Evolutionary conservation across 2,797 vertebrate species (phyloP), one percentile per base, ranked within the genome.

Genomic region (Neomorphus geoffroyi): DNA sequence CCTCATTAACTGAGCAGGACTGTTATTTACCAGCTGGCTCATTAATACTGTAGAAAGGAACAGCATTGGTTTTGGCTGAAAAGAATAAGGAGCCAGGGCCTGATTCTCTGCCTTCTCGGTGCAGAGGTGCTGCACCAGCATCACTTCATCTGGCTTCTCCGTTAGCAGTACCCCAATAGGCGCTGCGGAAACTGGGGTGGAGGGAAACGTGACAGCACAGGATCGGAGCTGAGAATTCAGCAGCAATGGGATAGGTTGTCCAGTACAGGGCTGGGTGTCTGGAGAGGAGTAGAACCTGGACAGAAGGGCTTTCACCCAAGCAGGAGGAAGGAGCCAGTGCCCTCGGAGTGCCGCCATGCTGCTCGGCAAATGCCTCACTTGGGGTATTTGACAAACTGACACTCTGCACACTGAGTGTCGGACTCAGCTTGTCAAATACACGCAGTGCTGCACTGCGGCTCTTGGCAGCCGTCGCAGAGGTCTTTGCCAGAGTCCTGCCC

Each of bases 341-440:
- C n/a, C 66, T 57, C 0, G 7, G 28, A 0, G 7, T 11, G 32
- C 18, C 4, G 21, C 18, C 1, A 2, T 6, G 97, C 24, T 24
- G 98, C 93, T 97, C 95, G 58, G 97, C 98, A 98, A 96, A 96
- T 99, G 98, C 98, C 98, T 98, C 99, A 98, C 99, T 99, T 99
- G 98, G 99, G 98, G 99, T 99, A 99, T 99, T 99, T 99, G 99
- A 99, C 99, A 99, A 99, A 99, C 99, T 99, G 99, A 99, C 99
- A 99, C 99, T 99, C 98, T 98, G 97, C 97, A 98, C 95, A 98
- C 85, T 97, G 98, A 99, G 99, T 99, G 99, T 99, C 98, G 77
- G 97, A 98, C 98, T 99, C 99, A 99, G 99, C 98, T 99, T 99
- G 98, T 99, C 99, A 99, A 99, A 99, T 99, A 99, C 99, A 99